Percentiles rank a stretch among this genome's conserved stretches.
Conservation (phyloP, 2,797 vertebrate genomes). For the Chiloscyllium punctatum region DNA sequence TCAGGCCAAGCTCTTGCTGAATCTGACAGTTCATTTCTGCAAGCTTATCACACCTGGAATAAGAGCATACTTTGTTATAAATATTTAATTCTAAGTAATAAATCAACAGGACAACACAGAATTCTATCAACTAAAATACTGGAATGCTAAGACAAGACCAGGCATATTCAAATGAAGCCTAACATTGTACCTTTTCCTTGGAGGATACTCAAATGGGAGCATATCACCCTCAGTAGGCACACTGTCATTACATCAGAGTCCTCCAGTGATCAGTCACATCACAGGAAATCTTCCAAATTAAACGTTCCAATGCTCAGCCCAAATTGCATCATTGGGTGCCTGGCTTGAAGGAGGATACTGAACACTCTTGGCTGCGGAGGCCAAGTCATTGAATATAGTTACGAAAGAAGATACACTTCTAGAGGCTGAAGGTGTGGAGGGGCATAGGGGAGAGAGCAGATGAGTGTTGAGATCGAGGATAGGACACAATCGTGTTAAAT, state of each 20-base stretch:
- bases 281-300: not conserved
- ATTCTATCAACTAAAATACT: not conserved
- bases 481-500: no score
- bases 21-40: conserved; percentile 73
- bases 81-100: not conserved
- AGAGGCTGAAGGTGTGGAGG: no score
- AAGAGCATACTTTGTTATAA: conserved; percentile 27
- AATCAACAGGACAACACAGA: not conserved
- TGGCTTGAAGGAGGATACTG: not conserved
- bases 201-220: not conserved
- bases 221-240: not conserved
- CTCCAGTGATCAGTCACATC: not conserved
- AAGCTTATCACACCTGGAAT: conserved; percentile 65
- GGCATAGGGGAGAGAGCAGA: no score
- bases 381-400: no score
- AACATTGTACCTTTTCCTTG: not conserved
- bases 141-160: not conserved
- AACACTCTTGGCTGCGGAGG: not conserved
- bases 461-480: no score
- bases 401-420: no score
- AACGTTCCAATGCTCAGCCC: not conserved
- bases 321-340: not conserved
- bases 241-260: not conserved
- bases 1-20: conserved; percentile 62
- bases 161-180: not conserved